Evolutionary conservation across 2,888 invertebrate species (phyloP).

Genomic region (Cylindroiulus punctatus): DNA sequence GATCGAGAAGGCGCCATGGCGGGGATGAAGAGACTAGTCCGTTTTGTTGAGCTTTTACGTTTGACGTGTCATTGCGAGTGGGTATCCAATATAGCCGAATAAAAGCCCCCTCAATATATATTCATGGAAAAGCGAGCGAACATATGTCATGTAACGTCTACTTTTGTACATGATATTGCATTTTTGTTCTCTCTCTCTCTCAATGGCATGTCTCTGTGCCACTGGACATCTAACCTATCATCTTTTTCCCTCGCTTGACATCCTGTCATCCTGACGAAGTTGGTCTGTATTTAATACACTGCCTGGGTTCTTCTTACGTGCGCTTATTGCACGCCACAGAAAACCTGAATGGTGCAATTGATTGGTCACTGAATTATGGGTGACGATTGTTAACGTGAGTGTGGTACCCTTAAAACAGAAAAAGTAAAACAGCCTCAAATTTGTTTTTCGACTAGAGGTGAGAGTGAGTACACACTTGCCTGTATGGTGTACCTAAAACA

Average conservation of each 20-base stretch:
- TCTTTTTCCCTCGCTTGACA: background rate
- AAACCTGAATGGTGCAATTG: background rate
- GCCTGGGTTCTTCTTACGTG: background rate
- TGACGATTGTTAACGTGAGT: background rate
- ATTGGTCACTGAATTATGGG: background rate
- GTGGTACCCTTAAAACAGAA: no score
- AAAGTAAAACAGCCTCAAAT: no score
- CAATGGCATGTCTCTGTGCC: background rate
- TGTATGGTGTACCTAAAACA: no score
- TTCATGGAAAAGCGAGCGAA: constrained; percentile 4
- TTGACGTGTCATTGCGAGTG: constrained; percentile 15
- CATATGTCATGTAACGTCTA: constrained; percentile 34
- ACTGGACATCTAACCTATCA: constrained; percentile 17
- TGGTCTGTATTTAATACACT: background rate
- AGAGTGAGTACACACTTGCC: no score
- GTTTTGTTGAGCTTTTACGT: background rate
- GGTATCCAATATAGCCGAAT: background rate
- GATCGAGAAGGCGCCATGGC: background rate
- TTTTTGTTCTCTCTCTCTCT: background rate
- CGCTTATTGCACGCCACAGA: background rate
- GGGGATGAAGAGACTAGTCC: background rate
- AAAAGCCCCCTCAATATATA: constrained; percentile 18
- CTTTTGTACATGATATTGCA: constrained; percentile 33
- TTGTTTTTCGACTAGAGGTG: no score
- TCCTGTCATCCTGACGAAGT: background rate